Conservation (phyloP, 1,140 invertebrate species). For the Melitaea cinxia region DNA sequence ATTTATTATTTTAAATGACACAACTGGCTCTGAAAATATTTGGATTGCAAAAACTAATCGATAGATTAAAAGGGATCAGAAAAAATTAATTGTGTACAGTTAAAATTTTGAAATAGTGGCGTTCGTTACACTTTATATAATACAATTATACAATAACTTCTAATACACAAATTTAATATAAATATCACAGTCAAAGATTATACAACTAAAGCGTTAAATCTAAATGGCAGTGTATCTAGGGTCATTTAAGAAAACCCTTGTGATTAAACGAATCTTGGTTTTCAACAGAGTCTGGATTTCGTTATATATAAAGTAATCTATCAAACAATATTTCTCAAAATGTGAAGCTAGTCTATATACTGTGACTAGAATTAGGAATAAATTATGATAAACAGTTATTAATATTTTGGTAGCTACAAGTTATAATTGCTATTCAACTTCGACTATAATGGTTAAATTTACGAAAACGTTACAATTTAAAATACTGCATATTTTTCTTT, state of each 20-base stretch:
- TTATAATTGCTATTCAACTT: constrained; percentile 53
- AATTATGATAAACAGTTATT: constrained; percentile 61
- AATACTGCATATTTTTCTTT: constrained; percentile 16
- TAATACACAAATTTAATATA: constrained; percentile 78
- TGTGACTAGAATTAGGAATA: constrained; percentile 80
- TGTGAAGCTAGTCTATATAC: constrained; percentile 72
- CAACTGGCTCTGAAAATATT: constrained; percentile 68
- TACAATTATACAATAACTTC: constrained; percentile 64
- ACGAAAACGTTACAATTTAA: constrained; percentile 19
- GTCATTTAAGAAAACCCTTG: constrained; percentile 13
- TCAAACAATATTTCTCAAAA: constrained; percentile 45
- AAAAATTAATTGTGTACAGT: constrained; percentile 36
- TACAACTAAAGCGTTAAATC: constrained; percentile 68
- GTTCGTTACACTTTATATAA: constrained; percentile 44
- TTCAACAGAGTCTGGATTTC: constrained; percentile 7
- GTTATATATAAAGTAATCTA: constrained; percentile 18
- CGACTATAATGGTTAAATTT: constrained; percentile 16
- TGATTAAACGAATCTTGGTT: constrained; percentile 30
- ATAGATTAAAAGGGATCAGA: constrained; percentile 37
- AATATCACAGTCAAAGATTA: constrained; percentile 81
- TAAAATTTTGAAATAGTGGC: constrained; percentile 52
- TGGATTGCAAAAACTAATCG: constrained; percentile 53
- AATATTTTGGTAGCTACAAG: constrained; percentile 55
- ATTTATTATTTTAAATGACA: constrained; percentile 58
- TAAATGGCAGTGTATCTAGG: constrained; percentile 71